Evolutionary conservation across 2,113 vertebrate species (phyloP).

Genomic region (Pachycephala philippinensis): DNA sequence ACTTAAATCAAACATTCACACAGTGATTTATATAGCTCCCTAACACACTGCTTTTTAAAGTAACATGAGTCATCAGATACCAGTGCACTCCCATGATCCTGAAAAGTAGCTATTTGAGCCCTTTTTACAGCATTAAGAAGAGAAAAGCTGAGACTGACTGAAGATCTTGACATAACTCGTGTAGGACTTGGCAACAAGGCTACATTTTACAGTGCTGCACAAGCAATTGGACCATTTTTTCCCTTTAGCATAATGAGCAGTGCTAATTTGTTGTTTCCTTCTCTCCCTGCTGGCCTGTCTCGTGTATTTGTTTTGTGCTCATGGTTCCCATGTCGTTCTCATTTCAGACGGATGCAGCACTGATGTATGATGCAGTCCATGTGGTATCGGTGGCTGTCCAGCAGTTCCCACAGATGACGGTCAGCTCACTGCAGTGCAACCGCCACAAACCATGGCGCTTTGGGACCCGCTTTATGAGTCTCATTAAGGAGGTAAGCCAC

Average conservation of each 20-base stretch:
- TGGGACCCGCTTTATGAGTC: constrained; percentile 93
- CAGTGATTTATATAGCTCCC: neutral
- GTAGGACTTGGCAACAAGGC: neutral
- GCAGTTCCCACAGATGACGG: constrained; percentile 97
- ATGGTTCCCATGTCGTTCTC: neutral
- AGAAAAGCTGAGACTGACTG: neutral
- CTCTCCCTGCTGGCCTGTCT: neutral
- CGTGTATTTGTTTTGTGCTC: neutral
- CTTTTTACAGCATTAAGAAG: neutral
- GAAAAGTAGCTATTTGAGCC: neutral
- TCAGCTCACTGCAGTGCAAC: constrained; percentile 97
- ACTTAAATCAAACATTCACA: neutral
- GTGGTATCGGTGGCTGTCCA: constrained; percentile 96
- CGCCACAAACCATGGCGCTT: constrained; percentile 98
- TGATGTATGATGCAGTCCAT: constrained; percentile 97
- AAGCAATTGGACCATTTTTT: neutral
- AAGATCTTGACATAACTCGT: neutral
- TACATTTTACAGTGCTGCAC: neutral
- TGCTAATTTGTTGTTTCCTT: neutral
- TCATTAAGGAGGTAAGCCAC: constrained; percentile 92
- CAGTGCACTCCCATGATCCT: neutral
- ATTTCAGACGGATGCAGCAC: constrained; percentile 91
- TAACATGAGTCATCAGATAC: neutral
- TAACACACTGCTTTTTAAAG: neutral
- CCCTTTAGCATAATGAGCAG: neutral